A percentile compares a stretch with the other conserved stretches of the same genome.
These are phyloP conservation scores for Sycobia sp. DNA, from an alignment of 1,140 invertebrate species.

Conservation along the genomic window DNA sequence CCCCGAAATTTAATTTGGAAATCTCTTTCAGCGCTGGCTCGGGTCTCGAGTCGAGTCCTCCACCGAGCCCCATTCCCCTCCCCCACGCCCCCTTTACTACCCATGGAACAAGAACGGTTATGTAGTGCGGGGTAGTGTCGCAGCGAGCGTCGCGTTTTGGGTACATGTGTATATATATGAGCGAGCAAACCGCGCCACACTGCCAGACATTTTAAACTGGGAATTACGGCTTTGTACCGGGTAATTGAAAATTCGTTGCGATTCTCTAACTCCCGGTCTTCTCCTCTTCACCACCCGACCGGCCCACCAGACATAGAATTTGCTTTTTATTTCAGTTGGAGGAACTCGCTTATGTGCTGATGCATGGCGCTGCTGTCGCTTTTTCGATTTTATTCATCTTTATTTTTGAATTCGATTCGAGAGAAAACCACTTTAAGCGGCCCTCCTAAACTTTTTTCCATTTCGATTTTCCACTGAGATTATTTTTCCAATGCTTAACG, in stretches of 20 bases:
- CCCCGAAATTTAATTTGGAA: constrained; percentile 62
- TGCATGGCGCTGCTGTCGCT: too few relatives aligned
- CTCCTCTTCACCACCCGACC: too few relatives aligned
- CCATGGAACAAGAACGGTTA: constrained; percentile 1
- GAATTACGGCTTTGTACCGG: constrained; percentile 58
- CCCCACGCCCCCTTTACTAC: neutral
- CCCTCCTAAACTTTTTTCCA: too few relatives aligned
- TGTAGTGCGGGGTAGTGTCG: neutral
- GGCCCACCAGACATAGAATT: too few relatives aligned
- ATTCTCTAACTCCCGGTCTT: constrained; percentile 28
- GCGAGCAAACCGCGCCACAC: too few relatives aligned
- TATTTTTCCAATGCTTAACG: too few relatives aligned
- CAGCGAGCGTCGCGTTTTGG: neutral
- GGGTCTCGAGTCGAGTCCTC: neutral
- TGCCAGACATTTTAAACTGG: constrained; percentile 54
- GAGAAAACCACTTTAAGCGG: too few relatives aligned
- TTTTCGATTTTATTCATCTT: too few relatives aligned
- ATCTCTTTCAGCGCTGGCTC: constrained; percentile 53
- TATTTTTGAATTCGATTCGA: too few relatives aligned
- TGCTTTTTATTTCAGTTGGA: too few relatives aligned
- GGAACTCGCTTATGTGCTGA: too few relatives aligned
- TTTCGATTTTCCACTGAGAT: too few relatives aligned
- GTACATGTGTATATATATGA: constrained; percentile 1
- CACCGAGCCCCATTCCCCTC: neutral
- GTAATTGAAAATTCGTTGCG: constrained; percentile 61